Evolutionary conservation across 1,140 invertebrate species (phyloP).

Genomic region (Sinonovacula constricta): DNA sequence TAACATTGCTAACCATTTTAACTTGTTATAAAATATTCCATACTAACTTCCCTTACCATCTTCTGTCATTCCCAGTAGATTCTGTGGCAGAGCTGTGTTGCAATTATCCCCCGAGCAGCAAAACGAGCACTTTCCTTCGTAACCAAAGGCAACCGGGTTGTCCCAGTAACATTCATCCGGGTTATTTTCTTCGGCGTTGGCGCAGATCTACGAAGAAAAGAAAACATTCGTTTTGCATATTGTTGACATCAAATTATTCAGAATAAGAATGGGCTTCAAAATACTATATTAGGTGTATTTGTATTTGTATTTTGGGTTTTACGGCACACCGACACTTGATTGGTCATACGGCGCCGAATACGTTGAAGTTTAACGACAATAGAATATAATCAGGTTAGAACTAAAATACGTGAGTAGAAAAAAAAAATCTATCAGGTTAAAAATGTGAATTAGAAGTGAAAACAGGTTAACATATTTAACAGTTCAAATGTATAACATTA

Average conservation of each 20-base stretch:
- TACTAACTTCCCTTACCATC: no score
- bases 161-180: slow-evolving; percentile 52
- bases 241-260: neutral
- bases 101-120: slow-evolving; percentile 46
- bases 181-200: slow-evolving; percentile 50
- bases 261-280: neutral
- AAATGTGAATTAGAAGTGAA: no score
- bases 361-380: neutral
- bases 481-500: no score
- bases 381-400: no score
- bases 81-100: slow-evolving; percentile 3
- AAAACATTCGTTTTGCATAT: neutral
- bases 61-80: neutral
- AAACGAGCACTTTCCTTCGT: slow-evolving; percentile 47
- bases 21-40: no score
- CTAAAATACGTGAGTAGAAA: no score
- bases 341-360: neutral
- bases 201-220: slow-evolving; percentile 30
- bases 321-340: no score
- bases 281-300: neutral
- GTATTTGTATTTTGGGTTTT: neutral
- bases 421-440: no score
- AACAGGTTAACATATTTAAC: no score
- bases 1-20: no score
- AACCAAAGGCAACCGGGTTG: slow-evolving; percentile 32